Evolutionary conservation across 2,113 vertebrate species (phyloP).

Genomic region (Australoheros scitulus): DNA sequence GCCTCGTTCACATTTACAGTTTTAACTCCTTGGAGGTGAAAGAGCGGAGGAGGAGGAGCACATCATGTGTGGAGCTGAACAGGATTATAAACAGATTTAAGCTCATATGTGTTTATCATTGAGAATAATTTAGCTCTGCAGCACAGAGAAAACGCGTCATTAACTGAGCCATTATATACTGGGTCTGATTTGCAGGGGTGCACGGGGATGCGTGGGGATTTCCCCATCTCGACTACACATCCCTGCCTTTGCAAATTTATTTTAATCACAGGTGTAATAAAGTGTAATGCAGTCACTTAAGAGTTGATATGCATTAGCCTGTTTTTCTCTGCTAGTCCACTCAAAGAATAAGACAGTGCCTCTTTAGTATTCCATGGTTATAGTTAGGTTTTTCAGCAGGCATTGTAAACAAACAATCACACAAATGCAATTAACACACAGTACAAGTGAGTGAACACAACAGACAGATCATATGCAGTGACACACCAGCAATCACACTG

Average conservation of each 20-base stretch:
- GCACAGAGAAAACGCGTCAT: neutral
- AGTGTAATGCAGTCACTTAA: neutral
- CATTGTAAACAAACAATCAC: neutral
- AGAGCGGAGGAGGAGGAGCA: neutral
- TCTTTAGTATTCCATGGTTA: neutral
- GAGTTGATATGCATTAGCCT: neutral
- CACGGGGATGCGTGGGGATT: neutral
- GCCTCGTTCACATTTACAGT: conserved; percentile 33
- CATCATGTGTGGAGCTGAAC: neutral
- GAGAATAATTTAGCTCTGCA: neutral
- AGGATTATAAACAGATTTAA: neutral
- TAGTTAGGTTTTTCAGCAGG: neutral
- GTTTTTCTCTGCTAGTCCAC: neutral
- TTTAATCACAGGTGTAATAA: neutral
- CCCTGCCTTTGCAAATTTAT: neutral
- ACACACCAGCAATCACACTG: neutral
- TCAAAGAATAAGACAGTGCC: neutral
- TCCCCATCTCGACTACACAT: too few relatives aligned
- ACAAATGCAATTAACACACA: neutral
- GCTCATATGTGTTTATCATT: conserved; percentile 1
- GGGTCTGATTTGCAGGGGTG: neutral
- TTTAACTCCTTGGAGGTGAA: conserved; percentile 59
- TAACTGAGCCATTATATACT: conserved; percentile 8
- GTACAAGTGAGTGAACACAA: neutral
- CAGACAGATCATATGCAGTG: neutral